Conservation (phyloP, 2,888 invertebrate species). For the Laothoe populi region DNA sequence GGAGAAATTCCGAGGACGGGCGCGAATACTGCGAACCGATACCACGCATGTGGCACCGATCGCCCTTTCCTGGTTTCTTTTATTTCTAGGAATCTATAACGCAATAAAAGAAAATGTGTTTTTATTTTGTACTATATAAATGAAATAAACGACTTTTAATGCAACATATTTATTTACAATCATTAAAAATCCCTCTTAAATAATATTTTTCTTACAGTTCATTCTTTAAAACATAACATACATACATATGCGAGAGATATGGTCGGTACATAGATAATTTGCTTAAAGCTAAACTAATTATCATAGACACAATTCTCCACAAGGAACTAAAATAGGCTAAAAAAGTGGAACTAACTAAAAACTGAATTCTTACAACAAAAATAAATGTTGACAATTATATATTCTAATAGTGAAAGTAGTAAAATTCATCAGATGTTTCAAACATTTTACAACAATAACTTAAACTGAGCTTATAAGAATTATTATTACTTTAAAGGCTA, state of each 20-base stretch:
- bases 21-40: constrained; percentile 18
- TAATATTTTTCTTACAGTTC: too few relatives aligned
- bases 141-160: neutral
- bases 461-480: too few relatives aligned
- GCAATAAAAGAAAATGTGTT: neutral
- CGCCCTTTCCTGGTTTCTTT: constrained; percentile 4
- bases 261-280: neutral
- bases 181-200: neutral
- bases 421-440: too few relatives aligned
- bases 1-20: neutral
- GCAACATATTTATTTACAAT: constrained; percentile 14
- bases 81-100: neutral
- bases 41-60: constrained; percentile 14
- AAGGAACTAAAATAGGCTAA: neutral
- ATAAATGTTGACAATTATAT: too few relatives aligned
- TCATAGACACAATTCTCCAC: neutral
- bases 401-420: too few relatives aligned
- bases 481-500: too few relatives aligned
- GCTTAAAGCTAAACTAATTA: neutral
- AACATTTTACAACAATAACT: too few relatives aligned
- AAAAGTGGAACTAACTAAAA: neutral
- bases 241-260: neutral
- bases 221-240: neutral
- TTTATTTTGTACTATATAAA: neutral
- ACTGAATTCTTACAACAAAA: neutral